Base-by-base conservation (phyloP, 2,797 vertebrate genomes). In the Apogon hyalosoma region DNA sequence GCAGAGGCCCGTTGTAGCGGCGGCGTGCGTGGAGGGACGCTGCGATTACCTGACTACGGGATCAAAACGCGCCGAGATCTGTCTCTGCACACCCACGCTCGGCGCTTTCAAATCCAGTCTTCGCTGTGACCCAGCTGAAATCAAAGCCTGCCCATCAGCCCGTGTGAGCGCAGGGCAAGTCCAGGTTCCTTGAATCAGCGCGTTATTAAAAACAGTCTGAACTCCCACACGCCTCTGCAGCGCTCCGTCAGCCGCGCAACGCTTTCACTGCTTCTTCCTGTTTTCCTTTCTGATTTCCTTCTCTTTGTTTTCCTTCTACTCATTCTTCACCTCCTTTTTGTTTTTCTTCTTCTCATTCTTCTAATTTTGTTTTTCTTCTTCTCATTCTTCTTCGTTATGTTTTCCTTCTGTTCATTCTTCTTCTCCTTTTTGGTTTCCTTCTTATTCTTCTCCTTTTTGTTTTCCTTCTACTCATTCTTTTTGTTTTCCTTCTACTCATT, bases 101-200 rank as follows among this genome's bases (percentile, higher is more conserved):
- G 38, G 24, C 72, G 43, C 62, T 66, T 77, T 68, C 63, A 73
- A 66, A 82, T 36, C 42, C 19, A 50, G 69, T 46, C 51, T 53
- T 68, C 7, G 6, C 69, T 66, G 66, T 59, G 73, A 61, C 73
- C 24, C 9, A 62, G 50, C 57, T 8, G 33, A 48, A 75, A 79
- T 84, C 83, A 80, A 82, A 83, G 77, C 51, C 43, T 59, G 19
- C 58, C 68, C 54, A 49, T 53, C 56, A 76, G 67, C 79, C 59
- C 0, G 3, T 2, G 38, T 61, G 76, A 82, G 85, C 74, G 75
- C 50, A 41, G 59, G 67, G 73, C 63, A 24, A 73, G 75, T 77
- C 51, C 66, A 73, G 73, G 75, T 78, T 70, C 81, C 73, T 79
- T 85, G 81, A 79, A 60, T 84, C 80, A 81, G 75, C 75, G 66